Conservation (phyloP, 2,113 vertebrate species). For the Neomonachus schauinslandi region DNA sequence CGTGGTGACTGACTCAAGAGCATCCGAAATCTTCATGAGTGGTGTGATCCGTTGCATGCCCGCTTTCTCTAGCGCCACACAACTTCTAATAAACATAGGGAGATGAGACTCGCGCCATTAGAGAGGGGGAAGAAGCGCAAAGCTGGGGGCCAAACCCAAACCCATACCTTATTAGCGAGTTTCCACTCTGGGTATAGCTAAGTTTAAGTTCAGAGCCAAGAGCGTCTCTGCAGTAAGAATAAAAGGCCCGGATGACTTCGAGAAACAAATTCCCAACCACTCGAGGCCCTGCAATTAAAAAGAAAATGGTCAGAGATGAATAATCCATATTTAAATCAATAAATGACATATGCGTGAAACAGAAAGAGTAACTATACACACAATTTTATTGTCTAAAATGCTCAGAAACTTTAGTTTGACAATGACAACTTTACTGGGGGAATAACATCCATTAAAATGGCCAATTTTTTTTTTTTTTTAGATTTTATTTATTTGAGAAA, state of each 20-base stretch:
- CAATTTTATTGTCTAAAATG: rapidly evolving
- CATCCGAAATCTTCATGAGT: rapidly evolving
- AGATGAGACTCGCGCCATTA: rapidly evolving
- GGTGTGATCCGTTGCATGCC: no score
- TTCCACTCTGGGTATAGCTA: slow-evolving; percentile 91
- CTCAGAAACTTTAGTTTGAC: not conserved
- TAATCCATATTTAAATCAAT: not conserved
- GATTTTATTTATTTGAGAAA: no score
- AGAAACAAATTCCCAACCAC: slow-evolving; percentile 93
- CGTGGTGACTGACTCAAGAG: rapidly evolving
- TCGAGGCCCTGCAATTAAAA: slow-evolving; percentile 89
- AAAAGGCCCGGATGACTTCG: slow-evolving; percentile 96
- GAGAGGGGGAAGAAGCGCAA: not conserved
- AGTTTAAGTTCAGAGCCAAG: slow-evolving; percentile 90
- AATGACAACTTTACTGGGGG: not conserved
- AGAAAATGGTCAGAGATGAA: not conserved
- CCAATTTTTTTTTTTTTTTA: not conserved
- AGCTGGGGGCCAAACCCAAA: not conserved
- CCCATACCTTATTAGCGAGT: slow-evolving; percentile 89
- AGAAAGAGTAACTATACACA: not conserved
- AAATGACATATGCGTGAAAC: not conserved
- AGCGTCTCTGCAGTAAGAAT: slow-evolving; percentile 92
- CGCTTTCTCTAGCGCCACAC: not conserved
- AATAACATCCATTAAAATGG: not conserved
- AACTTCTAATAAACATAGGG: not conserved